A percentile compares a stretch with the other conserved stretches of the same genome.
phyloP scores from a whole-genome alignment of 2,113 vertebrate species.

The Gobius niger region DNA sequence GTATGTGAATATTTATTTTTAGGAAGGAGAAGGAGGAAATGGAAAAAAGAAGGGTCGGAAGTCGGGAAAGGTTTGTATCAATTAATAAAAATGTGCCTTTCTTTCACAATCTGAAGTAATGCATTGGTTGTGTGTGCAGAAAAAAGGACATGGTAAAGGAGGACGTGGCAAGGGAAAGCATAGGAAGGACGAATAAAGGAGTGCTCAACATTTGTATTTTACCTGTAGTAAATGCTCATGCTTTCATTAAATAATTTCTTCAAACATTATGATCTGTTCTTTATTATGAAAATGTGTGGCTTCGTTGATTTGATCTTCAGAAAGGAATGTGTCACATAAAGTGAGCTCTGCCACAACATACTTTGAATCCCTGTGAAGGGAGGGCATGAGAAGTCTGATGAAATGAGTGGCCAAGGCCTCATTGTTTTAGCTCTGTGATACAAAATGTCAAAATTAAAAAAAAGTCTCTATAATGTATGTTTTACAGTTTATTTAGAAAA shows the following conservation, averaged over 20 bases:
- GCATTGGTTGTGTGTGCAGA: neutral
- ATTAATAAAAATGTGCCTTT: neutral
- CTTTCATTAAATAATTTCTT: neutral
- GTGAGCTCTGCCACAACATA: neutral
- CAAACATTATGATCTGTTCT: neutral
- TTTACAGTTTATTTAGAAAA: slow-evolving; percentile 1
- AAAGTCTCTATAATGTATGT: neutral
- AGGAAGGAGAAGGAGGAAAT: neutral
- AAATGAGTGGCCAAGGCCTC: neutral
- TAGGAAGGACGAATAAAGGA: neutral
- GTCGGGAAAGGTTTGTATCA: neutral
- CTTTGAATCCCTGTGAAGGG: neutral
- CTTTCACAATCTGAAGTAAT: neutral
- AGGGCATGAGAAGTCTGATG: neutral
- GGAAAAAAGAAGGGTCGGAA: neutral
- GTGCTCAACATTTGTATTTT: neutral
- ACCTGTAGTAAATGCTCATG: neutral
- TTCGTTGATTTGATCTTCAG: too few relatives aligned
- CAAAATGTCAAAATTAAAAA: slow-evolving; percentile 3
- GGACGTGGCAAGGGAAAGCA: neutral
- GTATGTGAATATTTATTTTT: neutral
- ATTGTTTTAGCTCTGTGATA: neutral
- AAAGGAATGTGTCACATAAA: neutral
- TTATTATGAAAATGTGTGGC: neutral
- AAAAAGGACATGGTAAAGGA: neutral